A percentile compares a stretch with the other conserved stretches of the same genome.
These are phyloP conservation scores for Platycheirus albimanus DNA, from an alignment of 2,888 invertebrate genomes.

Conservation along the genomic window DNA sequence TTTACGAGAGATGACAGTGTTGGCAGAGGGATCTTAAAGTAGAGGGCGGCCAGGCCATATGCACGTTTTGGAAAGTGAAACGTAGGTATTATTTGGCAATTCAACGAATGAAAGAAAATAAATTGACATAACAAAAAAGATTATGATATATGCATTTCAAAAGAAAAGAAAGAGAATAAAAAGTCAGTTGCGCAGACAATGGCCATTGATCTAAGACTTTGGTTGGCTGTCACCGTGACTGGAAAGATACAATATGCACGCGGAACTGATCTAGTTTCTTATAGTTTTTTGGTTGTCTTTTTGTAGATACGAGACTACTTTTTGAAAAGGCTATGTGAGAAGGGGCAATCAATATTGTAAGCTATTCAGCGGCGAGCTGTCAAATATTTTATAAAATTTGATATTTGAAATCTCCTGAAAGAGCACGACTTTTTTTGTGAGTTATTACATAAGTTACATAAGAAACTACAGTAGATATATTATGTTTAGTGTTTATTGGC, in stretches of 20 bases:
- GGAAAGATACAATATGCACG: constrained; percentile 51
- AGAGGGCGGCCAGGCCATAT: constrained; percentile 44
- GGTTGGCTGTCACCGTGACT: constrained; percentile 64
- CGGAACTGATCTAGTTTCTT: constrained; percentile 63
- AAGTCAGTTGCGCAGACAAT: constrained; percentile 38
- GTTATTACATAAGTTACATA: constrained; percentile 39
- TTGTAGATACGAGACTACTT: constrained; percentile 6
- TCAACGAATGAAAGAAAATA: constrained; percentile 25
- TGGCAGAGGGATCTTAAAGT: background rate
- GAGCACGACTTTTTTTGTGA: constrained; percentile 63
- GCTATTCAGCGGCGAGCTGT: constrained; percentile 50
- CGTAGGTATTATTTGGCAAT: constrained; percentile 48
- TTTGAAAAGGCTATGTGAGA: background rate
- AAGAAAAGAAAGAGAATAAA: constrained; percentile 42
- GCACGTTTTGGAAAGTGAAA: constrained; percentile 65
- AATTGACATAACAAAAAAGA: constrained; percentile 40
- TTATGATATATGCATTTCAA: constrained; percentile 58
- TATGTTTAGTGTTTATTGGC: constrained; percentile 2
- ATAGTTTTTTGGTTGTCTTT: background rate
- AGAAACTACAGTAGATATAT: background rate
- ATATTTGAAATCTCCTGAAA: constrained; percentile 60
- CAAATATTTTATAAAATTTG: constrained; percentile 62
- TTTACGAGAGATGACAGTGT: constrained; percentile 17
- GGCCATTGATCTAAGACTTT: constrained; percentile 21
- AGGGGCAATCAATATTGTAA: constrained; percentile 62